phyloP scores from a whole-genome alignment of 2,888 invertebrate species.

The Andrena camellia region DNA sequence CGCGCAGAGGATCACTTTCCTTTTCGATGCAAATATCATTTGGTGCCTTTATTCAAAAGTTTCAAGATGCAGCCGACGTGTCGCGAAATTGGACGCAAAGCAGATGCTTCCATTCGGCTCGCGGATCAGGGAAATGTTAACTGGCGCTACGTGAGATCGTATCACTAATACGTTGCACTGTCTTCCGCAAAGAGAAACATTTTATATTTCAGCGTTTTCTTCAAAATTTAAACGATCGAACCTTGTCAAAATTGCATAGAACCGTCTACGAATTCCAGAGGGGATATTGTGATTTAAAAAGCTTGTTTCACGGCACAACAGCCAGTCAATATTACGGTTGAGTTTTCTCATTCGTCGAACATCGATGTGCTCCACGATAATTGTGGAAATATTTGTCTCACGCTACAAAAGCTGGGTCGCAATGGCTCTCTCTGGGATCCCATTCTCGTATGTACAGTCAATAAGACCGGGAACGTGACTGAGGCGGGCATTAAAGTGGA shows the following conservation, averaged over 20 bases:
- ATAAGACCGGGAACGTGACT: background rate
- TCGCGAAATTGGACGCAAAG: background rate
- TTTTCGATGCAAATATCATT: conserved; percentile 26
- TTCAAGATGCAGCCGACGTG: background rate
- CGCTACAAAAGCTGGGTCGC: background rate
- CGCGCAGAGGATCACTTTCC: background rate
- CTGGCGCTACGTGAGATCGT: background rate
- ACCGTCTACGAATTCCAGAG: background rate
- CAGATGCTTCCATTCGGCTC: background rate
- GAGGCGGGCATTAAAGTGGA: conserved; percentile 18
- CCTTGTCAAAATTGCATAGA: no score
- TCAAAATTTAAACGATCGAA: background rate
- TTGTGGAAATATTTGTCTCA: conserved; percentile 28
- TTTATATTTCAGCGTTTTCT: background rate
- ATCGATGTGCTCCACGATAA: background rate
- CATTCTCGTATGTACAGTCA: background rate
- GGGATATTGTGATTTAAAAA: background rate
- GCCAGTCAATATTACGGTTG: background rate
- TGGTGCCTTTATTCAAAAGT: conserved; percentile 19
- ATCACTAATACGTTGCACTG: background rate
- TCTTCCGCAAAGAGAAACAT: background rate
- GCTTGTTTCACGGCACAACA: background rate
- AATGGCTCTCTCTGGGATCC: background rate
- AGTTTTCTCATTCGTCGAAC: background rate
- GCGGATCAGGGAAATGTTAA: background rate